phyloP scores from a whole-genome alignment of 2,888 invertebrate genomes.

The Netelia fuscicornis region DNA sequence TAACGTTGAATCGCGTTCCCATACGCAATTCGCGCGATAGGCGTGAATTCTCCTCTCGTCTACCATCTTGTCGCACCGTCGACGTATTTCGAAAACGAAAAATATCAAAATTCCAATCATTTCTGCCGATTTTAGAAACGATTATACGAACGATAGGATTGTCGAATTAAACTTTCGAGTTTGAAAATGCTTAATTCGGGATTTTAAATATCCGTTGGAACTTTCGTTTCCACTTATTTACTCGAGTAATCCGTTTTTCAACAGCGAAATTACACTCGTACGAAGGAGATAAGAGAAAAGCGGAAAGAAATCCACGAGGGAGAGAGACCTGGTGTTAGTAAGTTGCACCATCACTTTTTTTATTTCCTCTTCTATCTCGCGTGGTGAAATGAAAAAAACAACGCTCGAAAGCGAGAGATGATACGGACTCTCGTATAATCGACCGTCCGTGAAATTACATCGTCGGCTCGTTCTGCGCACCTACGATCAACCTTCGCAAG shows the following conservation, averaged over 20 bases:
- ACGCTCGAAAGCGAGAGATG: constrained; percentile 48
- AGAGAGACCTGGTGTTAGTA: constrained; percentile 14
- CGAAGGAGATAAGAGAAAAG: constrained; percentile 34
- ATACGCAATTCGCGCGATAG: neutral
- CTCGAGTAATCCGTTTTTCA: constrained; percentile 29
- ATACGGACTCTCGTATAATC: constrained; percentile 64
- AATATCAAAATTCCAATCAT: neutral
- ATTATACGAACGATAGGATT: neutral
- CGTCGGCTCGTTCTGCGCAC: constrained; percentile 28
- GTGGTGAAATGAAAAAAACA: constrained; percentile 34
- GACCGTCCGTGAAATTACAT: constrained; percentile 68
- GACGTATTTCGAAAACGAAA: neutral
- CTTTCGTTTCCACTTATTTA: constrained; percentile 45
- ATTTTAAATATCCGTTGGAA: constrained; percentile 11
- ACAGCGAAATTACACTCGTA: constrained; percentile 37
- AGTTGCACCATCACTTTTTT: constrained; percentile 19
- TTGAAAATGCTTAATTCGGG: neutral
- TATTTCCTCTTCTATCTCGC: constrained; percentile 10
- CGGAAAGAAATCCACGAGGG: constrained; percentile 27
- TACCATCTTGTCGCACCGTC: neutral
- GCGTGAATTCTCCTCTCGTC: neutral
- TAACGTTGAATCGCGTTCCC: neutral
- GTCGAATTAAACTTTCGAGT: neutral
- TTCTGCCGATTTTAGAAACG: neutral
- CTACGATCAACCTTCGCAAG: constrained; percentile 50